Base-by-base conservation (phyloP, 2,113 vertebrate genomes). In the Chlorodrepanis virens region DNA sequence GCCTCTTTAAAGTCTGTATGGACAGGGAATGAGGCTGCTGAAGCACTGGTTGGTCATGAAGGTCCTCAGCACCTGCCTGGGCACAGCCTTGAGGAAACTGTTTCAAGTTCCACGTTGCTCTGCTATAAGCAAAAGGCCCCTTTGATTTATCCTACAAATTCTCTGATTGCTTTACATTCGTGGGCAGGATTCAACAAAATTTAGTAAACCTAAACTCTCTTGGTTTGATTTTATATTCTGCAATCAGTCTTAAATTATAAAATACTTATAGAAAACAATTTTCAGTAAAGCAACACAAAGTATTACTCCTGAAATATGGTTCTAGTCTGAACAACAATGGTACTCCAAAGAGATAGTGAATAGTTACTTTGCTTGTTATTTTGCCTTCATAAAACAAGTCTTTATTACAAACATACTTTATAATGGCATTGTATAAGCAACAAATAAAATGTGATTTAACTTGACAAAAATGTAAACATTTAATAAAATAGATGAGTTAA, bases 401-500 rank as follows among this genome's bases (percentile, higher is more conserved):
- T 87, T 81, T 57, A 89, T 82, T 89, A 76, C 22, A 82, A 94
- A 82, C 11, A 71, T 53, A 68, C 9, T 84, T 91, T 79, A 49
- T n/a, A 89, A 49, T 61, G 15, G 29, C 59, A 59, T 64, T 47
- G 28, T 28, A 37, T 67, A 87, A 69, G 45, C 56, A 54, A 85
- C 5, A 95, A 87, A 85, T 72, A 20, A 93, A 94, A 95, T 81
- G 21, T 37, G 60, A 76, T 39, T 94, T 78, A 76, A 18, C 18
- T 68, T 87, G 61, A 50, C n/a, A 90, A 84, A 92, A 90, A 82
- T 47, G 19, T 70, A 96, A 92, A 78, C 77, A 74, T 85, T 93
- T 78, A 89, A 95, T 87, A 91, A 83, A 92, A 87, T 7, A 71
- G 60, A 39, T 57, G 19, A 78, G 22, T 47, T 89, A 90, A 63